Evolutionary conservation across 2,113 vertebrate genomes (phyloP).

Genomic region (Toxotes chatareus): DNA sequence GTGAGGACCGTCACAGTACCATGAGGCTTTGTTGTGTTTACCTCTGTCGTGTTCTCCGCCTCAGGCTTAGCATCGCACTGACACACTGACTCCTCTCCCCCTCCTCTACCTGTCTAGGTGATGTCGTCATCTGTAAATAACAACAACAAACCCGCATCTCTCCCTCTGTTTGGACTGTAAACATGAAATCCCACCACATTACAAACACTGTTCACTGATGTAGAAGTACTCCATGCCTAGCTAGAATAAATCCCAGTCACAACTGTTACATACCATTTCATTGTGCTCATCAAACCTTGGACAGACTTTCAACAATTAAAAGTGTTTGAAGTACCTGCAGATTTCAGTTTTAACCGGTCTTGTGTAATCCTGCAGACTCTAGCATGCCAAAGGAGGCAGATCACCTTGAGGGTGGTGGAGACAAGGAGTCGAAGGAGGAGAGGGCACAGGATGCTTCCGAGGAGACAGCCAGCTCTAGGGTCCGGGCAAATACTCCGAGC

Average conservation of each 20-base stretch:
- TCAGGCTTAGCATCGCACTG: slow-evolving; percentile 25
- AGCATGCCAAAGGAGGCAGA: slow-evolving; percentile 90
- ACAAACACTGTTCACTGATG: background rate
- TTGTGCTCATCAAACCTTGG: background rate
- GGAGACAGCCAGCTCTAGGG: slow-evolving; percentile 81
- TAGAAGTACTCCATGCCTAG: background rate
- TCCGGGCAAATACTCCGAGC: slow-evolving; percentile 80
- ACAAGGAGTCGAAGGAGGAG: slow-evolving; percentile 79
- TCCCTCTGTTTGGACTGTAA: background rate
- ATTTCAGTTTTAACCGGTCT: background rate
- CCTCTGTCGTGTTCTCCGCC: background rate
- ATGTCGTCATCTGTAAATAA: slow-evolving; percentile 46
- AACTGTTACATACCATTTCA: background rate
- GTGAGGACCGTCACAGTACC: background rate
- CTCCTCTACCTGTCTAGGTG: background rate
- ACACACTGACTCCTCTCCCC: background rate
- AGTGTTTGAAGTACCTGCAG: background rate
- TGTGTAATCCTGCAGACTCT: slow-evolving; percentile 22
- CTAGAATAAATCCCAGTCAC: background rate
- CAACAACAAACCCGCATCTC: slow-evolving; percentile 27
- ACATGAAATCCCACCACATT: background rate
- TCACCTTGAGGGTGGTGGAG: slow-evolving; percentile 77
- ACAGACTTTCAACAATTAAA: background rate
- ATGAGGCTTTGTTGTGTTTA: slow-evolving; percentile 30
- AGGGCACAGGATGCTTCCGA: slow-evolving; percentile 68